Percentiles rank a stretch among this genome's conserved stretches.
Conservation (phyloP, 1,140 invertebrate genomes). For the Drosophila oshimai region DNA sequence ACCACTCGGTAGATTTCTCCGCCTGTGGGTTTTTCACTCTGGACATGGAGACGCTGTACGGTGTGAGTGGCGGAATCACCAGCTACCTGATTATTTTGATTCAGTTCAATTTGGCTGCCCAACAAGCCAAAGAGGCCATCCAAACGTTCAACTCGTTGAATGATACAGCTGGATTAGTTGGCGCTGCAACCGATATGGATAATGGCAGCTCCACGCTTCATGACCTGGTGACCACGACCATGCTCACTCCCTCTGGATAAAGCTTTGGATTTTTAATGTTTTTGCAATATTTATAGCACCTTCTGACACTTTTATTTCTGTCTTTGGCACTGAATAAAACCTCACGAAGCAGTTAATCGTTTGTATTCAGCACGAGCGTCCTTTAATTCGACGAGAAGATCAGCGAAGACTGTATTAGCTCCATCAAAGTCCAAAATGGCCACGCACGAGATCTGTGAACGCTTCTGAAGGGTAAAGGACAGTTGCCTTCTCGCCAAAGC, state of each 20-base stretch:
- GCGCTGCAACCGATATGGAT: constrained; percentile 53
- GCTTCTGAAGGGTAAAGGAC: constrained; percentile 64
- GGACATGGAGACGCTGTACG: constrained; percentile 82
- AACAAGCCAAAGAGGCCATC: constrained; percentile 78
- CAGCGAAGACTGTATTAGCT: constrained; percentile 41
- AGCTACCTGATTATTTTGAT: constrained; percentile 82
- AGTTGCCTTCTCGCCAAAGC: constrained; percentile 58
- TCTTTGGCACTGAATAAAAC: constrained; percentile 42
- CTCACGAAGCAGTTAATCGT: constrained; percentile 41
- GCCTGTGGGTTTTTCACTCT: constrained; percentile 82
- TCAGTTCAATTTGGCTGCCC: constrained; percentile 81
- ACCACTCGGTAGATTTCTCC: constrained; percentile 80
- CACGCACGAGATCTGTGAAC: constrained; percentile 70
- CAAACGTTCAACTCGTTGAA: constrained; percentile 63
- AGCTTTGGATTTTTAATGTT: background rate
- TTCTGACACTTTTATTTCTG: constrained; percentile 34
- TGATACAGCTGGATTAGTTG: constrained; percentile 59
- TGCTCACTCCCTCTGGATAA: constrained; percentile 47
- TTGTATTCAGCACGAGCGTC: constrained; percentile 49
- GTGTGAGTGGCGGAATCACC: constrained; percentile 80
- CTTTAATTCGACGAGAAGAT: constrained; percentile 50
- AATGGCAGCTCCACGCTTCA: constrained; percentile 42
- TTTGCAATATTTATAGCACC: constrained; percentile 16
- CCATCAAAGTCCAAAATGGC: constrained; percentile 76
- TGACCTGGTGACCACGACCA: constrained; percentile 52